Base-by-base conservation (phyloP, 37 sponge, comb jelly and placozoan genomes). In the Theonella swinhoei region DNA sequence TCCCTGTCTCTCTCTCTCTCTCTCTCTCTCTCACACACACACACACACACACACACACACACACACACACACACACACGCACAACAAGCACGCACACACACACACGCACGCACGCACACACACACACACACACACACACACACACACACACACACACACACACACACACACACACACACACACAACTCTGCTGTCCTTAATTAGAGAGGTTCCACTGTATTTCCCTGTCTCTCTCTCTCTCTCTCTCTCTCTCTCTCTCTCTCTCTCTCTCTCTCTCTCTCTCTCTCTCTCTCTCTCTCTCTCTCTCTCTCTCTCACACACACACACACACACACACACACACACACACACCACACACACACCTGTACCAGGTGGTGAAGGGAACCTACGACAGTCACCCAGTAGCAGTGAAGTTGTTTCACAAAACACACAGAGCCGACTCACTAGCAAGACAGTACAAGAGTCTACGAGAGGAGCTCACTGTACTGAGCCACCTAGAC, bases 321-420 rank as follows among this genome's bases (percentile, higher is more conserved):
- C n/a, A n/a, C n/a, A n/a, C n/a, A n/a, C n/a, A n/a, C n/a, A n/a
- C n/a, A n/a, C n/a, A n/a, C n/a, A n/a, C n/a, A n/a, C n/a, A n/a
- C n/a, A n/a, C n/a, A n/a, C n/a, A n/a, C n/a, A n/a, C n/a, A n/a
- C n/a, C n/a, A n/a, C n/a, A n/a, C n/a, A n/a, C n/a, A n/a, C n/a
- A n/a, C n/a, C n/a, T n/a, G n/a, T n/a, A 39, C 1, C 70, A 89
- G 90, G 90, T 90, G 31, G 80, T 70, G 70, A 24, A 41, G 38
- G 90, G 86, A 19, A 62, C 72, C 0, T 85, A 90, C 58, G 31
- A 80, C 23, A 62, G 76, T 7, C 39, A 42, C 7, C 36, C 75
- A 0, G 90, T 90, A 29, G 90, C 90, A 39, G 77, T 90, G 36
- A 90, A 90, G 62, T 82, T 90, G 63, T 90, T 90, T 74, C 61